These are phyloP conservation scores for Hypotaenidia okinawae DNA, from an alignment of 2,797 vertebrate genomes.

Conservation along the genomic window DNA sequence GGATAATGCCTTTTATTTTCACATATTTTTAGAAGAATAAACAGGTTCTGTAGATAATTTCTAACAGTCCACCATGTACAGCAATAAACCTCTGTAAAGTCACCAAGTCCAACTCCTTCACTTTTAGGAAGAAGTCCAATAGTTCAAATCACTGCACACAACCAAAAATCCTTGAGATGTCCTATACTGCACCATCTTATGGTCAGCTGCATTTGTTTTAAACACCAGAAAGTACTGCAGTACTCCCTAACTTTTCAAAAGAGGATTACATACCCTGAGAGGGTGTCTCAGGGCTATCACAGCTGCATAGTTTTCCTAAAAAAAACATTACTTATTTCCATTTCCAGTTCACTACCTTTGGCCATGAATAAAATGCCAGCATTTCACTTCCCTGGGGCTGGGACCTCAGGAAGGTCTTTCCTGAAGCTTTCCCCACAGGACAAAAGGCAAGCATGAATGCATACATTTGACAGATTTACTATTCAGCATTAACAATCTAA, in stretches of 20 bases:
- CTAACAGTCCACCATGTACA: not conserved
- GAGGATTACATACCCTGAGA: not conserved
- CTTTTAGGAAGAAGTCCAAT: not conserved
- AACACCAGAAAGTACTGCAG: not conserved
- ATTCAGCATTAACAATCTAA: not conserved
- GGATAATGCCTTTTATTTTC: not conserved
- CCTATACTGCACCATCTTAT: not conserved
- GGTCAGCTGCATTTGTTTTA: not conserved
- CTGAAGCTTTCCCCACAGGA: not conserved
- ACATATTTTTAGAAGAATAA: not conserved
- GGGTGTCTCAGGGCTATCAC: not conserved
- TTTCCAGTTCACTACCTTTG: not conserved
- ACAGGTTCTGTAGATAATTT: not conserved
- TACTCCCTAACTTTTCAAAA: not conserved
- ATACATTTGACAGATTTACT: not conserved
- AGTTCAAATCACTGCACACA: not conserved
- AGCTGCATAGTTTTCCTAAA: not conserved
- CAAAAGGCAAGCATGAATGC: not conserved
- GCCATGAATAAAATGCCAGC: not conserved
- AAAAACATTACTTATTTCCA: not conserved
- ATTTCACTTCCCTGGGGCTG: not conserved
- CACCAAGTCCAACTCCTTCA: not conserved
- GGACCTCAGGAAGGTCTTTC: not conserved
- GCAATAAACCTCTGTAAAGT: not conserved
- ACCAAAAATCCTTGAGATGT: slow-evolving; percentile 17